phyloP scores from a whole-genome alignment of 1,140 invertebrate genomes.

The Bombus ignitus region DNA sequence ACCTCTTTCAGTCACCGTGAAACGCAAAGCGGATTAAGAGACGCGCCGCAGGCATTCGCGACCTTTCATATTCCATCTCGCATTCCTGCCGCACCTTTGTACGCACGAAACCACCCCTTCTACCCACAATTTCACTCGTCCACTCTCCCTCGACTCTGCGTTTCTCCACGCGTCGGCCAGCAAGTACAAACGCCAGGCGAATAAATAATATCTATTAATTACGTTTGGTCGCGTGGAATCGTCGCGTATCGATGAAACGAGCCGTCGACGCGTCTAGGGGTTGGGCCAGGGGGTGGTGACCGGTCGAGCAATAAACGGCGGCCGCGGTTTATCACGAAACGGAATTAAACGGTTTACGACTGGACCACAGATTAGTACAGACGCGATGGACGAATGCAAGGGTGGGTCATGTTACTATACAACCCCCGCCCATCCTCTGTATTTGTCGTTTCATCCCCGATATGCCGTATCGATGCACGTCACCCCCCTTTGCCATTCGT shows the following conservation, averaged over 20 bases:
- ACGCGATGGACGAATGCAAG: conserved; percentile 78
- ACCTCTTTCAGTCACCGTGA: conserved; percentile 52
- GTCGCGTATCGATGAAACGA: conserved; percentile 53
- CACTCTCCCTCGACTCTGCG: neutral
- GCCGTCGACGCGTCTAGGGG: conserved; percentile 1
- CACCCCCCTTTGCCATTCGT: neutral
- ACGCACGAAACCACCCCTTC: neutral
- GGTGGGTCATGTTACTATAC: conserved; percentile 56
- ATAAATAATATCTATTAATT: conserved; percentile 82
- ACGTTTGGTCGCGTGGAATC: conserved; percentile 72
- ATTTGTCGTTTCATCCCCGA: conserved; percentile 9
- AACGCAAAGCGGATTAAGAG: conserved; percentile 67
- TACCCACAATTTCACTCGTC: neutral
- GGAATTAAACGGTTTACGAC: conserved; percentile 83
- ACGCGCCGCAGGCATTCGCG: neutral
- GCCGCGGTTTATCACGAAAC: conserved; percentile 81
- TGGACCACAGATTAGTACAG: conserved; percentile 82
- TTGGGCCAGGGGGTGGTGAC: conserved; percentile 12
- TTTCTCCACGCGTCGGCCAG: neutral
- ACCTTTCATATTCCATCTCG: conserved; percentile 40
- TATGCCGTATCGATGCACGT: neutral
- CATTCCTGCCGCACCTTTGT: neutral
- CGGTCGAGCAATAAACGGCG: conserved; percentile 72
- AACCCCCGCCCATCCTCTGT: conserved; percentile 18
- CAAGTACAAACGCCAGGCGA: conserved; percentile 50